Conservation (phyloP, 2,113 vertebrate species). For the Indicator maculatus region DNA sequence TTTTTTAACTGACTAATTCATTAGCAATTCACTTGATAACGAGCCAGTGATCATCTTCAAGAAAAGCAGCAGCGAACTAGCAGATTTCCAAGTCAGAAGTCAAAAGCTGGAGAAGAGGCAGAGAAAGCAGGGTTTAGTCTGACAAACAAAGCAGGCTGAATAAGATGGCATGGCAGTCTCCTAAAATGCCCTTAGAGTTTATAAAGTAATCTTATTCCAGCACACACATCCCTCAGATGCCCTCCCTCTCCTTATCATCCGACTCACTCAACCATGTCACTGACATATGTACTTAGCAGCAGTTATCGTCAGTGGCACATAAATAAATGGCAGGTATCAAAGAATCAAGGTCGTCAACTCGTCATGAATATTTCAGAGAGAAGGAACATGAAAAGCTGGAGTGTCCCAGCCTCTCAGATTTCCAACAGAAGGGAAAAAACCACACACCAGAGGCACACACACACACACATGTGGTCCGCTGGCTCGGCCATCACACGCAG, state of each 20-base stretch:
- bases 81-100: not conserved
- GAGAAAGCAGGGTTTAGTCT: not conserved
- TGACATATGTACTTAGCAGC: slow-evolving; percentile 67
- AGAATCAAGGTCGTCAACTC: slow-evolving; percentile 46
- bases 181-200: slow-evolving; percentile 43
- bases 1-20: not conserved
- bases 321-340: slow-evolving; percentile 69
- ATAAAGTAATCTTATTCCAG: slow-evolving; percentile 26
- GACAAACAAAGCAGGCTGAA: not conserved
- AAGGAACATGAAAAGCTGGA: slow-evolving; percentile 31
- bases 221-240: not conserved
- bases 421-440: slow-evolving; percentile 35
- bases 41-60: not conserved
- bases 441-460: not conserved
- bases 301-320: slow-evolving; percentile 44
- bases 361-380: slow-evolving; percentile 64
- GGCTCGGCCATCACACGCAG: slow-evolving; percentile 30
- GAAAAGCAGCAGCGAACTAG: not conserved
- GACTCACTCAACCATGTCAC: slow-evolving; percentile 41
- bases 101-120: not conserved
- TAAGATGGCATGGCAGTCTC: slow-evolving; percentile 2
- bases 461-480: not conserved
- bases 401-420: slow-evolving; percentile 49
- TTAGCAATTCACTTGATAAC: not conserved
- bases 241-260: slow-evolving; percentile 40